phyloP scores from a whole-genome alignment of 2,797 vertebrate genomes.

The Chaetophractus vellerosus region DNA sequence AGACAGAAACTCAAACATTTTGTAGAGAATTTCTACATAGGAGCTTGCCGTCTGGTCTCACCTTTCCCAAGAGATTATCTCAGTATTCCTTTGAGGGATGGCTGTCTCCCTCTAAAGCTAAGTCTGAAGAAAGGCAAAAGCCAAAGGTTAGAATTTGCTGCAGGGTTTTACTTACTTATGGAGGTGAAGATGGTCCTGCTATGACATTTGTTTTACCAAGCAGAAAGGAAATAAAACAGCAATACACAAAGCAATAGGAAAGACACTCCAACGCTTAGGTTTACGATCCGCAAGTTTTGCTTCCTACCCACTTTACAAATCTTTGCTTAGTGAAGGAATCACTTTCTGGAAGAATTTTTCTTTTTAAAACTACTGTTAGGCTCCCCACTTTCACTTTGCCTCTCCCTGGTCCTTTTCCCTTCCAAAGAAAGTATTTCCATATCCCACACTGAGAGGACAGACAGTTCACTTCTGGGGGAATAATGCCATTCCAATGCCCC shows the following conservation, averaged over 20 bases:
- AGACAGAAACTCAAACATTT: not conserved
- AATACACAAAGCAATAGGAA: not conserved
- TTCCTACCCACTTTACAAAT: not conserved
- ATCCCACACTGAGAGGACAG: not conserved
- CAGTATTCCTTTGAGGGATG: not conserved
- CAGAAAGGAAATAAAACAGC: not conserved
- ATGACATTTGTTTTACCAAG: not conserved
- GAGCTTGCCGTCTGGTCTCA: not conserved
- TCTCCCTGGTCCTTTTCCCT: not conserved
- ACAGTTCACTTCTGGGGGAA: not conserved
- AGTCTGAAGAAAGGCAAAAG: constrained; percentile 18
- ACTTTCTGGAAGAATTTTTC: not conserved
- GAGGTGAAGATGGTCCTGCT: not conserved
- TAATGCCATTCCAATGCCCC: not conserved
- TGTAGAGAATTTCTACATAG: constrained; percentile 16
- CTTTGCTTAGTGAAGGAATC: not conserved
- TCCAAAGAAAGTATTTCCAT: not conserved
- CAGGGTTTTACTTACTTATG: not conserved
- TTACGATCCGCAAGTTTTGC: not conserved
- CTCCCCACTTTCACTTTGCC: not conserved
- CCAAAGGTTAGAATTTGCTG: not conserved
- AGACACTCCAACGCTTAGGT: not conserved
- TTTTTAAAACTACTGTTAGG: not conserved
- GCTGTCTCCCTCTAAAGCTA: not conserved
- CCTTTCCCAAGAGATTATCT: constrained; percentile 3